Base-by-base conservation (phyloP, 1,140 invertebrate species). In the Chymomyza costata region DNA sequence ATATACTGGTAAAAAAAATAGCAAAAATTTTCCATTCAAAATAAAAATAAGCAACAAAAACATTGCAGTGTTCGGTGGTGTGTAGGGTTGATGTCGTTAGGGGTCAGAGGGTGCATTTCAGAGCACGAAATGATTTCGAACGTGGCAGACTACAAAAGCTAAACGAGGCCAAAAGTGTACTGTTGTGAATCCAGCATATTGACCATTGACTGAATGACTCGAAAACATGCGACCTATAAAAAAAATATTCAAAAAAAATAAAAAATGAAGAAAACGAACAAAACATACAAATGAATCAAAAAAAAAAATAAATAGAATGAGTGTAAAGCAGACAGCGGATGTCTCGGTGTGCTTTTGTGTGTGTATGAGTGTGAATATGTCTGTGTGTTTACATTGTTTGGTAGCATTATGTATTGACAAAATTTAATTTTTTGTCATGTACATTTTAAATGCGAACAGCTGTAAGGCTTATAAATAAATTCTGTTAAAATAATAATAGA, bases 111-210 rank as follows among this genome's bases (percentile, higher is more conserved):
- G 8, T 6, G 30, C 19, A 25, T 44, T 16, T 15, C 53, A 63
- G 45, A 73, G n/a, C 58, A 67, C 54, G 63, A 64, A 73, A 67
- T 59, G 46, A 67, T 67, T 66, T 64, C 25, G 70, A 64, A 65
- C 58, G 47, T 65, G 56, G 50, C 43, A 54, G 53, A 49, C 50
- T 46, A 59, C 65, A 58, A 59, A 48, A 56, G 62, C 58, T 78
- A 56, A 78, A 62, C 40, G 62, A 67, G 62, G 65, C 70, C 65
- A 69, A 60, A n/a, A 65, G 60, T 49, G 60, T 61, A 54, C 69
- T 57, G 21, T 3, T 25, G 40, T 53, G 58, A 61, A 45, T 56
- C 50, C 16, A 57, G 61, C 53, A 38, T 70, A 56, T 66, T 78
- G 71, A 56, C 71, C 71, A 46, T 70, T 65, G 61, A 66, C 56